Conservation (phyloP, 1,140 invertebrate species). For the Lethrus apterus region DNA sequence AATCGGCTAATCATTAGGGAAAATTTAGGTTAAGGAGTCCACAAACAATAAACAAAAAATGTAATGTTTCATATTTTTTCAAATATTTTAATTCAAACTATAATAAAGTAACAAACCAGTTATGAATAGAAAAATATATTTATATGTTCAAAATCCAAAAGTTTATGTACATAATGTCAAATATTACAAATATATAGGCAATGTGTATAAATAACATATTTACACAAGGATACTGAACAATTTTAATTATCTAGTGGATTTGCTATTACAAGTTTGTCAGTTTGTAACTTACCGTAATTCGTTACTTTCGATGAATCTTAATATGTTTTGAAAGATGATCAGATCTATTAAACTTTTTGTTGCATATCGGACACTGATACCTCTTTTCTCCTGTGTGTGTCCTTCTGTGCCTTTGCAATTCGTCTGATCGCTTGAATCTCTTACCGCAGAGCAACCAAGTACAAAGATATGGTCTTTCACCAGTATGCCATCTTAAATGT, state of each 20-base stretch:
- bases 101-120: too few relatives aligned
- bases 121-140: too few relatives aligned
- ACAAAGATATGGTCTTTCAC: slow-evolving; percentile 76
- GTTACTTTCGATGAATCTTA: slow-evolving; percentile 73
- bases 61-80: too few relatives aligned
- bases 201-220: too few relatives aligned
- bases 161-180: too few relatives aligned
- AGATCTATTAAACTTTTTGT: slow-evolving; percentile 80
- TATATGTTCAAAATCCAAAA: too few relatives aligned
- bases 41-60: too few relatives aligned
- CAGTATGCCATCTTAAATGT: slow-evolving; percentile 73
- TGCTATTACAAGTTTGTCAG: slow-evolving; percentile 38
- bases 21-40: too few relatives aligned
- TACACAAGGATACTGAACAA: too few relatives aligned
- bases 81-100: too few relatives aligned
- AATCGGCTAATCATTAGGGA: too few relatives aligned
- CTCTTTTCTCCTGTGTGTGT: slow-evolving; percentile 89
- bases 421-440: slow-evolving; percentile 92
- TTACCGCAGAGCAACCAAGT: slow-evolving; percentile 77
- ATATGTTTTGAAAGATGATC: slow-evolving; percentile 85
- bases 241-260: slow-evolving; percentile 37
- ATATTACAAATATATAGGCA: too few relatives aligned
- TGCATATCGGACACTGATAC: slow-evolving; percentile 73
- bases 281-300: slow-evolving; percentile 51
- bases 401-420: slow-evolving; percentile 81